Conservation (phyloP, 2,113 vertebrate genomes). For the Pelobates fuscus region DNA sequence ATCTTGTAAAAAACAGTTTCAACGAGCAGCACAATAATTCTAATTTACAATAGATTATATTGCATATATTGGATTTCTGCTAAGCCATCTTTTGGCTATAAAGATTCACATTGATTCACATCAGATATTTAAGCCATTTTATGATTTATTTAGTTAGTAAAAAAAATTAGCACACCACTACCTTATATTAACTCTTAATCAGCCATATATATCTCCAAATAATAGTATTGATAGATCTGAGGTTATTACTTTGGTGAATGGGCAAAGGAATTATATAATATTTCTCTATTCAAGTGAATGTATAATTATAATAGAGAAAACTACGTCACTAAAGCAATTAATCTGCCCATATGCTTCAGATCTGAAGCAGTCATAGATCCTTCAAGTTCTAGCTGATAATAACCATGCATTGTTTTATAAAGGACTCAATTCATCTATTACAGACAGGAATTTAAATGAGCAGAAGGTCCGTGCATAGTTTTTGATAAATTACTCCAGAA, state of each 20-base stretch:
- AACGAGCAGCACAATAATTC: no score
- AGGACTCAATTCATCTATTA: slow-evolving; percentile 22
- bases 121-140: no score
- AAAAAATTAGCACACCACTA: no score
- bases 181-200: no score
- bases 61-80: no score
- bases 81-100: no score
- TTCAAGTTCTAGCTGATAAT: slow-evolving; percentile 20
- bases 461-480: neutral
- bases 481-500: slow-evolving; percentile 11
- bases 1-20: no score
- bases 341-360: slow-evolving; percentile 7
- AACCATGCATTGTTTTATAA: slow-evolving; percentile 33
- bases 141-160: no score
- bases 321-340: slow-evolving; percentile 19
- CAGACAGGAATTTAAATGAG: neutral
- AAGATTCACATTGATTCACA: no score
- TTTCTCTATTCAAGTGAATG: neutral
- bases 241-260: neutral
- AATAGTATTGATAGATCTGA: slow-evolving; percentile 18
- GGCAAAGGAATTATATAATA: neutral
- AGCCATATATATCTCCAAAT: no score
- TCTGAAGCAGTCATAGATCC: slow-evolving; percentile 24
- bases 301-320: slow-evolving; percentile 25
- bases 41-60: no score